Base-by-base conservation (phyloP, 2,113 vertebrate species). In the Myrmecobius fasciatus region DNA sequence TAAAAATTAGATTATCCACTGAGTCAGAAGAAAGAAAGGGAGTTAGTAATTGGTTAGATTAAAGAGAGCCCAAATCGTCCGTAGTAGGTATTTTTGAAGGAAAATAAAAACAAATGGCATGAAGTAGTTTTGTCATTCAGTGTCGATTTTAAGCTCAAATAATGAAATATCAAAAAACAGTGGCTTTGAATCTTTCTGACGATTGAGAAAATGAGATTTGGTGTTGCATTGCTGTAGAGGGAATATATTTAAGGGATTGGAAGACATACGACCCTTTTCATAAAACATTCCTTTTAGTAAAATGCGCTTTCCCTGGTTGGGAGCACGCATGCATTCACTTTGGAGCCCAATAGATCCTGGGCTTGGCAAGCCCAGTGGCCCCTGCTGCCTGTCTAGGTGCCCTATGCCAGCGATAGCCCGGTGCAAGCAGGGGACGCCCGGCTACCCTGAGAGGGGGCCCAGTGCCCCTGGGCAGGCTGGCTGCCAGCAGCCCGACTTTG, bases 401-500 rank as follows among this genome's bases (percentile, higher is more conserved):
- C 89, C 88, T 2, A 0, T 75, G 60, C 60, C 60, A n/a, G 60
- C 60, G 36, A n/a, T n/a, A 6, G 60, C 36, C 60, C 14, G 14
- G 60, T 17, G 31, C 14, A 20, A 7, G 60, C 60, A 75, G 60
- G 36, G 36, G 60, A 75, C 36, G 36, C 36, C 10, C 52, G 2
- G 36, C 93, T 11, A 11, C 4, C 31, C 36, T 75, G n/a, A 75
- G n/a, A 75, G 90, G 60, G 92, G 60, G 96, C 96, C 43, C 7
- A 25, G 95, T 94, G 91, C 95, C 94, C 93, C 7, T 52, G 98
- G 98, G 97, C 94, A 96, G 97, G 91, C 96, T 95, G 43, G 92
- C 95, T 22, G 93, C 28, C 92, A 91, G 56, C 10, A 48, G 89
- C 51, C 94, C 94, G 91, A 12, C 60, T 53, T 56, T 48, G 0